A percentile compares a stretch with the other conserved stretches of the same genome.
phyloP scores from a whole-genome alignment of 1,140 invertebrate species.

The Eurosta solidaginis region DNA sequence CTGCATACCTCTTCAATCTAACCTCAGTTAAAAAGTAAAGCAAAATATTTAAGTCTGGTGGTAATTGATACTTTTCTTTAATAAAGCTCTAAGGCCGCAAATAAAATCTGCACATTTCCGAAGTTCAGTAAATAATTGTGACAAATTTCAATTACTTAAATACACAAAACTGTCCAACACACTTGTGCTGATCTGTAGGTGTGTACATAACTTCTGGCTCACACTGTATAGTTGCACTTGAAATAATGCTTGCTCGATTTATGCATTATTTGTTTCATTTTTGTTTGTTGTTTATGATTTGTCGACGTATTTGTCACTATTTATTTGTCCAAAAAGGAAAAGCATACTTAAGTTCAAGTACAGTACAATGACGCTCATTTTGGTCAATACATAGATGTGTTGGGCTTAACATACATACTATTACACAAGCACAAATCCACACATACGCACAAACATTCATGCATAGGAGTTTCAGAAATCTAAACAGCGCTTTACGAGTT shows the following conservation, averaged over 20 bases:
- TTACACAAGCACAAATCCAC: not conserved
- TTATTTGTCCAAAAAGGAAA: constrained; percentile 51
- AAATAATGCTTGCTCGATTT: no score
- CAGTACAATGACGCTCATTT: not conserved
- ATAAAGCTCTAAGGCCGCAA: no score
- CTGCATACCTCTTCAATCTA: no score
- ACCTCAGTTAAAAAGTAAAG: no score
- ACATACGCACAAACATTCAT: not conserved
- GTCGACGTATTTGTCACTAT: constrained; percentile 59
- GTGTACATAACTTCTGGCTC: no score
- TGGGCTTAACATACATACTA: no score
- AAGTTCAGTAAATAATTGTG: not conserved
- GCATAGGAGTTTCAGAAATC: not conserved
- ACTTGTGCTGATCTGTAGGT: no score
- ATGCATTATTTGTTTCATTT: constrained; percentile 1
- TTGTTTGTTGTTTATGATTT: constrained; percentile 51
- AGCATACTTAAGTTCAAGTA: constrained; percentile 50
- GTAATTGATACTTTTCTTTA: no score
- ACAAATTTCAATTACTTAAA: not conserved
- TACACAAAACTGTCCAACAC: no score
- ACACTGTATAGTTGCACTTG: no score
- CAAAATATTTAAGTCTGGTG: no score
- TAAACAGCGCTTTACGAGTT: not conserved
- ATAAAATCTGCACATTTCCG: not conserved
- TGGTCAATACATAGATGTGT: not conserved